Evolutionary conservation across 2,113 vertebrate species (phyloP).

Genomic region (Alethe diademata): DNA sequence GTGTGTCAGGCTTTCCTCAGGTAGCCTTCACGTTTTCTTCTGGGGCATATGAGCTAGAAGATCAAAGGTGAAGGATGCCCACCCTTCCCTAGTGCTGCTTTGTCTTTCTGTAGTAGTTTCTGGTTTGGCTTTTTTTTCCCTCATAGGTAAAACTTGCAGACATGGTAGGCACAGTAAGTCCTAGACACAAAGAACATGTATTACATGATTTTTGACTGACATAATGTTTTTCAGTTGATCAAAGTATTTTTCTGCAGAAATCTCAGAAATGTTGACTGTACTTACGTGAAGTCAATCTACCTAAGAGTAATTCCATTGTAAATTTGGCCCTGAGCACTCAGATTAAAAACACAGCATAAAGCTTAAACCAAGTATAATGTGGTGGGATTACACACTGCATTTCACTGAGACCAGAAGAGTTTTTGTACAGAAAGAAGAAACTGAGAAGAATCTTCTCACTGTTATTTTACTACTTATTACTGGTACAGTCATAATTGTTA

Average conservation of each 20-base stretch:
- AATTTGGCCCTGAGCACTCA: not conserved
- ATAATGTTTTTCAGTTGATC: not conserved
- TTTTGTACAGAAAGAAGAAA: not conserved
- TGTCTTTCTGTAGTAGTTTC: not conserved
- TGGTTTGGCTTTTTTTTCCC: not conserved
- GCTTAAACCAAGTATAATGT: not conserved
- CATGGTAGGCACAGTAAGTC: not conserved
- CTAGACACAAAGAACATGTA: not conserved
- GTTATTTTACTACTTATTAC: not conserved
- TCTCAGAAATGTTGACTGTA: not conserved
- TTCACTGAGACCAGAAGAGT: not conserved
- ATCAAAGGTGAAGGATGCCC: not conserved
- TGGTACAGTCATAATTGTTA: not conserved
- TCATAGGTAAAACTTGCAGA: not conserved
- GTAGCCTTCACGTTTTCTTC: not conserved
- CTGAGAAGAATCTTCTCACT: not conserved
- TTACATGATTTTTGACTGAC: not conserved
- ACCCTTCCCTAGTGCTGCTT: not conserved
- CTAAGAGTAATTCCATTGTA: not conserved
- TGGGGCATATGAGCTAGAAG: not conserved
- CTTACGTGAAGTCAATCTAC: not conserved
- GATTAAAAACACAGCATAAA: not conserved
- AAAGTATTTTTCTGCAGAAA: not conserved
- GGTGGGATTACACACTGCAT: not conserved
- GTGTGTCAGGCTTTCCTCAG: not conserved